These are phyloP conservation scores for Julus scanicus DNA, from an alignment of 2,888 invertebrate species.

Conservation along the genomic window DNA sequence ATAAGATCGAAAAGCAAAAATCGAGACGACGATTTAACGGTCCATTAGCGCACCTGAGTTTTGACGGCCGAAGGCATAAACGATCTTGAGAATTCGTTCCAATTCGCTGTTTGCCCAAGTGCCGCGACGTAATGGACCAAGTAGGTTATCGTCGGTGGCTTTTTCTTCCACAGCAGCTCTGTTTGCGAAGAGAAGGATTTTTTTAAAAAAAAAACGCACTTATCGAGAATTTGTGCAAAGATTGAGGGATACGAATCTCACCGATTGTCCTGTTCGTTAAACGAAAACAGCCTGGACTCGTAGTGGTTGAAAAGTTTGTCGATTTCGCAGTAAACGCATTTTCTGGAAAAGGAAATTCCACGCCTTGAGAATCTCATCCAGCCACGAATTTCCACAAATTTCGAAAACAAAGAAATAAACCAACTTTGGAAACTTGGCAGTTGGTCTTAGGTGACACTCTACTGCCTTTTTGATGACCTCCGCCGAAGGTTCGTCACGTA, in stretches of 20 bases:
- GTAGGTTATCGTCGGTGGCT: not conserved
- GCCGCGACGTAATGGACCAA: constrained; percentile 68
- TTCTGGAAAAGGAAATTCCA: not conserved
- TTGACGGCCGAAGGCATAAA: constrained; percentile 58
- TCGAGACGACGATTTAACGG: not conserved
- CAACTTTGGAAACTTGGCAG: constrained; percentile 55
- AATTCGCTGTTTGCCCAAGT: constrained; percentile 74
- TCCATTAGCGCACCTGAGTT: not conserved
- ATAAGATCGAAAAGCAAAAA: not conserved
- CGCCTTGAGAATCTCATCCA: too few relatives aligned
- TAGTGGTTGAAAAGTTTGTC: constrained; percentile 66
- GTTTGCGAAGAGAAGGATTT: constrained; percentile 60
- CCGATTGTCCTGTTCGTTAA: constrained; percentile 64
- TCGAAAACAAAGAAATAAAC: too few relatives aligned
- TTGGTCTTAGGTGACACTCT: constrained; percentile 72
- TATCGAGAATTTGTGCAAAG: too few relatives aligned
- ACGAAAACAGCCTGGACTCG: constrained; percentile 70
- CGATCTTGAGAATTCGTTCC: constrained; percentile 72
- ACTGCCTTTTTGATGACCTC: constrained; percentile 69
- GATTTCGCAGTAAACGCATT: constrained; percentile 63
- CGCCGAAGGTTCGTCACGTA: constrained; percentile 63
- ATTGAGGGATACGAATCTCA: not conserved
- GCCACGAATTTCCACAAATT: too few relatives aligned
- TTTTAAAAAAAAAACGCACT: not conserved
- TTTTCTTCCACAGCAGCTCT: not conserved